These are phyloP conservation scores for Odontamblyopus lacepedii DNA, from an alignment of 2,797 vertebrate species.

Conservation along the genomic window DNA sequence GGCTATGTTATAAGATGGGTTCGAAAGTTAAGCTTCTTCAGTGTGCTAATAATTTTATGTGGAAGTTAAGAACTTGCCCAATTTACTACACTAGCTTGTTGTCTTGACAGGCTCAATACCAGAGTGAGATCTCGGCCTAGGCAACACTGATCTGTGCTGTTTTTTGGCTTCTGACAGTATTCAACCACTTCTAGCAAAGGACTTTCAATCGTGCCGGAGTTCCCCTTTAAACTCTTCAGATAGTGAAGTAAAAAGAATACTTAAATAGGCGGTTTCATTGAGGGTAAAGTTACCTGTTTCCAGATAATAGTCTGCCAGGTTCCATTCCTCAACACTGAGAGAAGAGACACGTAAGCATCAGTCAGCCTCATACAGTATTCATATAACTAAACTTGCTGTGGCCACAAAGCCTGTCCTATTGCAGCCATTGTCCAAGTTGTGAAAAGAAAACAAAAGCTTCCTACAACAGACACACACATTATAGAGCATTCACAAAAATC, in stretches of 20 bases:
- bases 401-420: conserved; percentile 29
- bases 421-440: conserved; percentile 60
- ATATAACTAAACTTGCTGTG: conserved; percentile 62
- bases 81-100: too few species aligned
- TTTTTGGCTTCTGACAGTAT: too few species aligned
- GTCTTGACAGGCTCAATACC: too few species aligned
- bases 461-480: conserved; percentile 33
- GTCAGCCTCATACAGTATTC: conserved; percentile 72
- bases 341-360: conserved; percentile 70
- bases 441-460: conserved; percentile 63
- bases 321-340: conserved; percentile 91
- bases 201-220: too few species aligned
- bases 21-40: too few species aligned
- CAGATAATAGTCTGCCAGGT: conserved; percentile 96
- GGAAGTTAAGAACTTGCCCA: too few species aligned
- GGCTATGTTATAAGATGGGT: too few species aligned
- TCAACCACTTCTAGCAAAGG: too few species aligned
- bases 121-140: too few species aligned
- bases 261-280: conserved; percentile 20
- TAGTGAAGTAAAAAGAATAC: conserved; percentile 22
- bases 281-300: conserved; percentile 88
- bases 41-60: too few species aligned
- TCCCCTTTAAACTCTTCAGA: neutral
- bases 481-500: conserved; percentile 1
- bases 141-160: too few species aligned